Conservation (phyloP, 2,888 invertebrate species). For the Epinotia brunnichana region DNA sequence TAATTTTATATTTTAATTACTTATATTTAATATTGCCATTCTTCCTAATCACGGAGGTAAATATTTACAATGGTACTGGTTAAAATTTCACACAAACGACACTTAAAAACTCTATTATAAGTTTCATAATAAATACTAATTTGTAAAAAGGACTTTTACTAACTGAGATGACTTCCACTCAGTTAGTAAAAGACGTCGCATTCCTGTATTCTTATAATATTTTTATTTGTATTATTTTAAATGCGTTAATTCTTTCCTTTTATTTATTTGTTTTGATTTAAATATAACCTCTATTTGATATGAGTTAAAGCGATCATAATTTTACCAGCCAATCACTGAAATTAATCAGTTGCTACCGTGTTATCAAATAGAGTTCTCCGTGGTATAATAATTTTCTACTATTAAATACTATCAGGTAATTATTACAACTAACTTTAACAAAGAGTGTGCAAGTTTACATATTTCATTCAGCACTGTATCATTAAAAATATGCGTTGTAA, state of each 20-base stretch:
- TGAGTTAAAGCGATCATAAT: background rate
- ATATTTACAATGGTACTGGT: too few relatives aligned
- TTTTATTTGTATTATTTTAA: background rate
- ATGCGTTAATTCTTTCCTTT: too few relatives aligned
- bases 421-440: background rate
- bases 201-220: background rate
- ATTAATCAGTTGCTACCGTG: background rate
- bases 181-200: background rate
- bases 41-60: too few relatives aligned
- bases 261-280: too few relatives aligned
- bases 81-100: too few relatives aligned
- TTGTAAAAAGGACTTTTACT: background rate
- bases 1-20: too few relatives aligned
- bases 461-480: background rate
- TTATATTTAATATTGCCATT: too few relatives aligned
- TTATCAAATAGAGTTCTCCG: background rate
- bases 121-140: background rate
- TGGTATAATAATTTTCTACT: background rate
- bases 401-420: constrained; percentile 14
- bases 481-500: background rate
- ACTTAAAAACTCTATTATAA: too few relatives aligned
- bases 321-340: background rate
- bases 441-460: background rate
- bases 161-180: background rate
- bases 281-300: too few relatives aligned